A percentile compares a stretch with the other conserved stretches of the same genome.
Evolutionary conservation across 2,797 vertebrate species (phyloP).

Genomic region (Ctenopoma kingsleyae): DNA sequence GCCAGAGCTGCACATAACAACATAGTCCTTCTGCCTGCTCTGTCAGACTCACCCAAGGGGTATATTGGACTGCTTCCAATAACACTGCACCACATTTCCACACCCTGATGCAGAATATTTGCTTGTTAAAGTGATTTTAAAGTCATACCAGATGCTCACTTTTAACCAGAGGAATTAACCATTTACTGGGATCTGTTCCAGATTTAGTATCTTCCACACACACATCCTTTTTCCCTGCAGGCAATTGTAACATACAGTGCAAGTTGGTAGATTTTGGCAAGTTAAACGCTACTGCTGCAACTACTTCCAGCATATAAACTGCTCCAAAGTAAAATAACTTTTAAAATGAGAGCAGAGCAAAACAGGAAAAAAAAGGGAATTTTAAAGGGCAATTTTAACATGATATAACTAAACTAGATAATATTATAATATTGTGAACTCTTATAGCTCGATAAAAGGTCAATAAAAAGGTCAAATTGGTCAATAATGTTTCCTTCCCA

Average conservation of each 20-base stretch:
- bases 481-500: too few relatives aligned
- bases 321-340: constrained; percentile 10
- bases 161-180: constrained; percentile 58
- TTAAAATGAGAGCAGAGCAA: background rate
- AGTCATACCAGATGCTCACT: constrained; percentile 67
- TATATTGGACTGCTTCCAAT: constrained; percentile 60
- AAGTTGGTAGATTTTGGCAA: constrained; percentile 11
- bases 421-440: constrained; percentile 15
- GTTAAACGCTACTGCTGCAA: constrained; percentile 22
- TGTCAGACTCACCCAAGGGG: constrained; percentile 31
- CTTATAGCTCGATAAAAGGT: constrained; percentile 41
- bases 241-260: constrained; percentile 28
- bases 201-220: constrained; percentile 29
- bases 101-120: constrained; percentile 62
- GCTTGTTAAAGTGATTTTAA: constrained; percentile 57
- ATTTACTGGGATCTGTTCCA: constrained; percentile 58
- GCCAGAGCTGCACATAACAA: constrained; percentile 4
- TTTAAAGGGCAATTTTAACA: constrained; percentile 37
- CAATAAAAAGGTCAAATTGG: constrained; percentile 15
- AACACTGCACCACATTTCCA: constrained; percentile 41
- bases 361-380: constrained; percentile 9
- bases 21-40: background rate
- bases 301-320: constrained; percentile 10
- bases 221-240: constrained; percentile 33
- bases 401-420: constrained; percentile 20